phyloP scores from a whole-genome alignment of 2,797 vertebrate species.

The Siniperca obscura region DNA sequence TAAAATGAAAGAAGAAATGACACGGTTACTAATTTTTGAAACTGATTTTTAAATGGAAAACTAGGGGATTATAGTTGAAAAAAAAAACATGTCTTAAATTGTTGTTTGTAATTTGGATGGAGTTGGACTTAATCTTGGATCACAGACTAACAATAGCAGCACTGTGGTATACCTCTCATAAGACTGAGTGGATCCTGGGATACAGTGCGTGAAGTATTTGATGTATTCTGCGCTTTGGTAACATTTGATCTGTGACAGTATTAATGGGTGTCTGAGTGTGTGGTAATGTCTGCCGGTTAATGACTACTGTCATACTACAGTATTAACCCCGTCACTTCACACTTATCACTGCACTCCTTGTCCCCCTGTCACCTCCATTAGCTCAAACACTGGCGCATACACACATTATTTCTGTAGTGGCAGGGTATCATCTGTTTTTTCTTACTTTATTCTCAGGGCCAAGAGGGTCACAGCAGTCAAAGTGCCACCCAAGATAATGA shows the following conservation, averaged over 20 bases:
- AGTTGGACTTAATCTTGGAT: neutral
- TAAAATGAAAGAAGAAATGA: neutral
- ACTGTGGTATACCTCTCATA: neutral
- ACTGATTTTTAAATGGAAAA: neutral
- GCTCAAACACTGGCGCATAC: constrained; percentile 24
- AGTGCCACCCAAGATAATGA: constrained; percentile 60
- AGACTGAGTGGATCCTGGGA: constrained; percentile 1
- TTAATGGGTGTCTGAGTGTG: constrained; percentile 65
- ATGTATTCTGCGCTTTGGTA: constrained; percentile 43
- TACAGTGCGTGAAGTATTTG: neutral
- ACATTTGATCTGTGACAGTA: constrained; percentile 64
- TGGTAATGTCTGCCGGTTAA: constrained; percentile 66
- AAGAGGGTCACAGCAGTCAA: constrained; percentile 46
- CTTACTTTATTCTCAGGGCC: constrained; percentile 19
- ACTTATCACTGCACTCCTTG: constrained; percentile 55
- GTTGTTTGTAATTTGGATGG: neutral
- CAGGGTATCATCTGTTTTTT: constrained; percentile 27
- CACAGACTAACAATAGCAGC: neutral
- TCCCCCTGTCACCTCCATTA: constrained; percentile 56
- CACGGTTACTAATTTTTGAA: neutral
- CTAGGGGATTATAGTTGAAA: neutral
- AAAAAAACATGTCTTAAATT: neutral
- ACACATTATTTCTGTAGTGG: constrained; percentile 23
- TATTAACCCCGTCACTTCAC: constrained; percentile 69
- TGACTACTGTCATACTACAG: constrained; percentile 59